Evolutionary conservation across 37 sponge, comb jelly and placozoan genomes (phyloP), one percentile per base, ranked within the genome.

Genomic region (Cladorhizidae sp.): DNA sequence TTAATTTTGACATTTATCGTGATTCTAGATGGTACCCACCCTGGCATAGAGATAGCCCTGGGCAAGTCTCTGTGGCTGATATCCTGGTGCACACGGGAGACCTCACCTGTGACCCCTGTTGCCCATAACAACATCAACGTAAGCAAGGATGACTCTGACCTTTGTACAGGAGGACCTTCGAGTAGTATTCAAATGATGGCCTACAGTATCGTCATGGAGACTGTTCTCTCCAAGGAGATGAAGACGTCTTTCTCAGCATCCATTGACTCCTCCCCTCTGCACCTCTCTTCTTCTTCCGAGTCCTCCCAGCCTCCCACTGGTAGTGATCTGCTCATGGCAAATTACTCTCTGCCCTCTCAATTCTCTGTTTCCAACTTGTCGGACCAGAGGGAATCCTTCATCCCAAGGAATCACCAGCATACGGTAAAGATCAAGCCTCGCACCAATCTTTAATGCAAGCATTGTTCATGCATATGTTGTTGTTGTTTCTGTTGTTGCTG

Each of bases 61-160:
- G 80, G 80, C 57, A 79, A 79, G 39, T 79, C 51, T 52, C 41
- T n/a, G n/a, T 42, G 56, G 68, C 51, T 79, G 36, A 67, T 79
- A 11, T 11, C 33, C 42, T 76, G 77, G 77, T 76, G 77, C 42
- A 61, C 62, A 25, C 20, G 7, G 74, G 32, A 32, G 25, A 50
- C 77, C 17, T 37, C 62, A 32, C 25, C 42, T 20, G 43, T 41
- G 71, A 39, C 71, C 28, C 61, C 28, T 3, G 45, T 31, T 41
- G 11, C 71, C 45, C 3, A 31, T 65, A 7, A 36, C 67, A 65
- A 65, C 12, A 11, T 32, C 36, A 31, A 25, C 18, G 12, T 36
- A 65, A 65, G 17, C 18, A 31, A 65, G 12, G 7, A 3, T 2
- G 31, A 65, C 18, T 65, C 12, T 2, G 35, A 65, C 26, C 67